Evolutionary conservation across 2,113 vertebrate genomes (phyloP), one percentile per base, ranked within the genome.

Genomic region (Entomyzon cyanotis): DNA sequence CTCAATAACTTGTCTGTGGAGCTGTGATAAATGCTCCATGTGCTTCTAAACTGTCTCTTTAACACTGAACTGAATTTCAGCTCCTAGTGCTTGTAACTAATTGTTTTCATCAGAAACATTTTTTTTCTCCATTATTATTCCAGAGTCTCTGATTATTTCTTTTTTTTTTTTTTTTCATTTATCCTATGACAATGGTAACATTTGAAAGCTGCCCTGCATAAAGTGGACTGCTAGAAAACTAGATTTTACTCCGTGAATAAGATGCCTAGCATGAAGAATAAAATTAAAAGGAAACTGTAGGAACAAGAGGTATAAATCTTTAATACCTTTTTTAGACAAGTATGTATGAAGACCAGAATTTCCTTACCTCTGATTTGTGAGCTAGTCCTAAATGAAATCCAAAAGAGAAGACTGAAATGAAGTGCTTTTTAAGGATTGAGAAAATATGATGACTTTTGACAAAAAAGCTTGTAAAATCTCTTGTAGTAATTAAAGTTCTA

Each of bases 1-100:
- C 98, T 98, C 98, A 98, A 98, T 98, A 98, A 96, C 98, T 97
- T 97, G 98, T 98, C 98, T 98, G 97, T 97, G 97, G 96, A 95
- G 96, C 95, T 90, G 97, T 98, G 97, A 98, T 98, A 97, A 98
- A 98, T 98, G 97, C 92, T 93, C 95, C 92, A 42, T 90, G 93
- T 88, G 90, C 95, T 97, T 97, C 97, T 97, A 96, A 98, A 94
- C 97, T 97, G 96, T 97, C 97, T 98, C 95, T 96, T 97, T 98
- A 97, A 97, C 95, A 60, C 93, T 85, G 95, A 95, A 89, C 97
- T 97, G 95, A 96, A 96, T 98, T 97, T 97, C 97, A 95, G 69
- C 94, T 97, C 89, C 20, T 52, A 97, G 90, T 96, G 90, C 90
- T 89, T 84, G 74, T 93, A 95, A 97, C 97, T 97, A 97, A 97